phyloP scores from a whole-genome alignment of 2,888 invertebrate genomes.

The Calameuta idolon region DNA sequence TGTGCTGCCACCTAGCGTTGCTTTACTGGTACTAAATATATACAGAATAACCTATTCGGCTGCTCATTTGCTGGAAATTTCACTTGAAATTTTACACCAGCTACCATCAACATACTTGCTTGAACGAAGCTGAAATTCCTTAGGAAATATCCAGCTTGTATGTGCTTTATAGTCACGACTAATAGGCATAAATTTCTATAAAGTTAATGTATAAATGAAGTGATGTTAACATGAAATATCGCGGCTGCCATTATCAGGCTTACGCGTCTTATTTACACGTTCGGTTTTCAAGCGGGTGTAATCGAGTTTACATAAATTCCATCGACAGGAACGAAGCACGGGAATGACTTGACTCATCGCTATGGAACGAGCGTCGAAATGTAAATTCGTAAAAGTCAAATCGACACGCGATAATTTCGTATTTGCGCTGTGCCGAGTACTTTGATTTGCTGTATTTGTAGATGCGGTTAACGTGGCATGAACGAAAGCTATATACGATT shows the following conservation, averaged over 20 bases:
- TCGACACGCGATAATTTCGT: background rate
- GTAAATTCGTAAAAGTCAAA: background rate
- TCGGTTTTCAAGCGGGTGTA: background rate
- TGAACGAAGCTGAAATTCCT: background rate
- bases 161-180: background rate
- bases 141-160: background rate
- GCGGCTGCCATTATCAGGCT: background rate
- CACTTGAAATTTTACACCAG: background rate
- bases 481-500: constrained; percentile 34
- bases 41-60: background rate
- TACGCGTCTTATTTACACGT: background rate
- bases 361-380: background rate
- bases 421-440: background rate
- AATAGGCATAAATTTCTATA: background rate
- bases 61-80: background rate
- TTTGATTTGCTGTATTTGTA: background rate
- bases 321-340: background rate
- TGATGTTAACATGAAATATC: background rate
- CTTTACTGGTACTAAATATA: too few relatives aligned
- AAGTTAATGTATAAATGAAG: background rate
- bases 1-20: too few relatives aligned
- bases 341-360: background rate
- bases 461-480: background rate
- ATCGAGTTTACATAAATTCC: background rate
- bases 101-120: background rate